A percentile compares a stretch with the other conserved stretches of the same genome.
phyloP scores from a whole-genome alignment of 2,888 invertebrate genomes.

The Mythimna ferrago region DNA sequence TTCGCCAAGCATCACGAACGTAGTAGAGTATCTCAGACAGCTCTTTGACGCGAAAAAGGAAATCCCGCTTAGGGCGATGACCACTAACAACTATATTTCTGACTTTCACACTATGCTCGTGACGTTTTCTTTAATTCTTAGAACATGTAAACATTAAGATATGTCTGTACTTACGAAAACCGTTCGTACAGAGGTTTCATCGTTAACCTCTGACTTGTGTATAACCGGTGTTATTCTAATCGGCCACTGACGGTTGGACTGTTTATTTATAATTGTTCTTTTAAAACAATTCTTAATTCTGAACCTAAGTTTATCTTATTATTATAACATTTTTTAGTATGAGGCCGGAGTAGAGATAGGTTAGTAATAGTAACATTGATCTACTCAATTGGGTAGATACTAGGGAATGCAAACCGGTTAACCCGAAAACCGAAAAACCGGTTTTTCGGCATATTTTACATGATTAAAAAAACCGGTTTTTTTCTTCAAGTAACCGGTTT shows the following conservation, averaged over 20 bases:
- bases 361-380: too few species aligned
- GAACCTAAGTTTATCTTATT: not conserved
- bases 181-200: slow-evolving; percentile 35
- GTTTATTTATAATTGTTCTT: slow-evolving; percentile 21
- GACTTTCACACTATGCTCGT: slow-evolving; percentile 30
- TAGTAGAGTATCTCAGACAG: not conserved
- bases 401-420: too few species aligned
- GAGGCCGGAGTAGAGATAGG: not conserved
- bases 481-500: too few species aligned
- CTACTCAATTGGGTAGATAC: too few species aligned
- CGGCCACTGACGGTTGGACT: slow-evolving; percentile 1
- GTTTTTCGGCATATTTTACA: too few species aligned
- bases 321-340: not conserved
- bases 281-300: slow-evolving; percentile 1
- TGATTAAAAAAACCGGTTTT: too few species aligned
- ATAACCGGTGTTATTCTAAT: slow-evolving; percentile 44
- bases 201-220: slow-evolving; percentile 44
- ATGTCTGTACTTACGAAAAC: slow-evolving; percentile 21
- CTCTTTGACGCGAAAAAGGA: slow-evolving; percentile 17
- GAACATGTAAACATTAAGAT: slow-evolving; percentile 38
- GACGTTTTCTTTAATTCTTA: slow-evolving; percentile 45
- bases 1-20: too few species aligned
- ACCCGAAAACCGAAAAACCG: too few species aligned
- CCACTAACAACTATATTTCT: slow-evolving; percentile 21
- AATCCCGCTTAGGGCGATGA: slow-evolving; percentile 32